phyloP scores from a whole-genome alignment of 2,113 vertebrate genomes.

The Xyliphius kryptos region DNA sequence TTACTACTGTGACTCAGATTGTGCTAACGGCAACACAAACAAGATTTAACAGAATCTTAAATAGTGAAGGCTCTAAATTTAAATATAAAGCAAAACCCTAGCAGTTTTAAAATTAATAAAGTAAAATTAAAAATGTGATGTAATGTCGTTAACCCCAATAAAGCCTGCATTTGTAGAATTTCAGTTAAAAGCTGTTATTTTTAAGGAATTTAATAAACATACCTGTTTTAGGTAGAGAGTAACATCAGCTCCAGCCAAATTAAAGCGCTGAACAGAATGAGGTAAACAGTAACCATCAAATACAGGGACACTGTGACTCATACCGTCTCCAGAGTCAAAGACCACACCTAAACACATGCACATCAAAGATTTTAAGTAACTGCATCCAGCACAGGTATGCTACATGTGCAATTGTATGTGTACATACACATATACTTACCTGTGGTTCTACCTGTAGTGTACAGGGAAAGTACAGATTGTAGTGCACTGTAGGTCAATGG shows the following conservation, averaged over 20 bases:
- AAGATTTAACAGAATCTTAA: no score
- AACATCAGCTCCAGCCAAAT: constrained; percentile 61
- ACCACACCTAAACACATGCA: constrained; percentile 57
- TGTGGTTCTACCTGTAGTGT: constrained; percentile 58
- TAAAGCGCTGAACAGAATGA: constrained; percentile 63
- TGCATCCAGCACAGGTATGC: neutral
- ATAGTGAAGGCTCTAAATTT: no score
- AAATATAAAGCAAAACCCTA: no score
- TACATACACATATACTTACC: constrained; percentile 38
- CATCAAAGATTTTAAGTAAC: neutral
- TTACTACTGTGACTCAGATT: no score
- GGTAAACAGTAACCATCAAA: constrained; percentile 65
- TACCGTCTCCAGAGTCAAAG: constrained; percentile 65
- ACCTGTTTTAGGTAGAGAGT: constrained; percentile 66
- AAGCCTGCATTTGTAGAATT: no score
- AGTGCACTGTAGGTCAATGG: constrained; percentile 62
- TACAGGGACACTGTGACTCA: constrained; percentile 68
- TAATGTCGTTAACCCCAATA: neutral
- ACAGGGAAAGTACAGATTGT: constrained; percentile 66
- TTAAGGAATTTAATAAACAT: neutral
- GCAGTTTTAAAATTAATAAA: no score
- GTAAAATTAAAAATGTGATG: no score
- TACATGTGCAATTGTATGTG: neutral
- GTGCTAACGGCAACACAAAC: no score
- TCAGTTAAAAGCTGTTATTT: no score